Conservation (phyloP, 2,797 vertebrate genomes). For the Halcyon chelicuti region DNA sequence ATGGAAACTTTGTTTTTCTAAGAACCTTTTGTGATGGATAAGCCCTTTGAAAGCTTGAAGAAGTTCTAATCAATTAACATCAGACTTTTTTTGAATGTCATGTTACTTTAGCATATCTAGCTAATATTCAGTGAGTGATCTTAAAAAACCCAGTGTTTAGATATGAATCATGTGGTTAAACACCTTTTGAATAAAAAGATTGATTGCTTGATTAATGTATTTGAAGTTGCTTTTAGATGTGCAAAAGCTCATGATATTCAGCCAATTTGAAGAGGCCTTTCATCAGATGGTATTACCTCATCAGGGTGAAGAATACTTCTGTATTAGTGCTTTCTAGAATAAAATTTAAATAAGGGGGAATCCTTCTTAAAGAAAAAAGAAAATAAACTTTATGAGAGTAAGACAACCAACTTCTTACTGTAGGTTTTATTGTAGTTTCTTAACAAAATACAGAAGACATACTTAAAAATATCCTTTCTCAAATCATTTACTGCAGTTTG, state of each 20-base stretch:
- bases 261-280: neutral
- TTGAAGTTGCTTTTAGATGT: neutral
- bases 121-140: neutral
- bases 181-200: no score
- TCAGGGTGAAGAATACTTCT: neutral
- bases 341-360: neutral
- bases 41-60: neutral
- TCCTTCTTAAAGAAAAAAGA: neutral
- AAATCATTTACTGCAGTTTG: neutral
- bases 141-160: neutral
- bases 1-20: constrained; percentile 16
- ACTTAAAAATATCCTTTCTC: neutral
- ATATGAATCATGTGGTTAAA: neutral
- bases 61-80: neutral
- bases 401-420: neutral
- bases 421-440: neutral
- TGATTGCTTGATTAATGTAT: neutral
- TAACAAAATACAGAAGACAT: neutral
- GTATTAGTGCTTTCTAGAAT: neutral
- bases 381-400: neutral
- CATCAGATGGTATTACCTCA: neutral
- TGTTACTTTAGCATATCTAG: constrained; percentile 28
- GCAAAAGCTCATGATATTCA: neutral
- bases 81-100: neutral
- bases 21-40: neutral